A percentile compares a stretch with the other conserved stretches of the same genome.
Conservation (phyloP, 2,113 vertebrate genomes). For the Cochlearius cochlearius region DNA sequence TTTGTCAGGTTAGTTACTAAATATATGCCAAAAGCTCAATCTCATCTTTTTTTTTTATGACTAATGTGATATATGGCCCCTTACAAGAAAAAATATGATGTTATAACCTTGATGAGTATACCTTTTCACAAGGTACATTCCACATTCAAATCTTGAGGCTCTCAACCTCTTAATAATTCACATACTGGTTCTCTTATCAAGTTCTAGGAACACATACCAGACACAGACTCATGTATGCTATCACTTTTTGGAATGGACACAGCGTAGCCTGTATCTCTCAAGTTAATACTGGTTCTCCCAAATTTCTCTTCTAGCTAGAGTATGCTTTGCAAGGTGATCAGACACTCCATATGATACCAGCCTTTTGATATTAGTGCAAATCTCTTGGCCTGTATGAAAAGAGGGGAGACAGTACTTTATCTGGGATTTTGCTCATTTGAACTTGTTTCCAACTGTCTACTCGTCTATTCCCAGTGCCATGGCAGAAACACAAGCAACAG, state of each 20-base stretch:
- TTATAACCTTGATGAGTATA: background rate
- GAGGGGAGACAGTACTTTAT: background rate
- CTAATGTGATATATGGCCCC: background rate
- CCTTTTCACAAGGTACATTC: background rate
- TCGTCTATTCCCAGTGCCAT: background rate
- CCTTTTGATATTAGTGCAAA: background rate
- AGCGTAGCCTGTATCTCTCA: background rate
- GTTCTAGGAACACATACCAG: background rate
- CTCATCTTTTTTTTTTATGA: background rate
- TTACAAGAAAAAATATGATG: background rate
- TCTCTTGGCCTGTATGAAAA: background rate
- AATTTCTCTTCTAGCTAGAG: background rate
- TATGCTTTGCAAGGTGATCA: background rate
- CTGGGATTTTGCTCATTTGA: background rate
- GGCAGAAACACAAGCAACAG: background rate
- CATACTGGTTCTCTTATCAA: background rate
- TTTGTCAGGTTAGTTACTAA: background rate
- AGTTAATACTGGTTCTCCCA: background rate
- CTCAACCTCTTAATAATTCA: background rate
- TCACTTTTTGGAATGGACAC: background rate
- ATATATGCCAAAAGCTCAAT: background rate
- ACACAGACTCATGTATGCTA: background rate
- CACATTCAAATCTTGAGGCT: background rate
- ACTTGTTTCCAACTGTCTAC: background rate
- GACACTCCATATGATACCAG: background rate